Evolutionary conservation across 2,888 invertebrate species (phyloP).

Genomic region (Lepas anatifera): DNA sequence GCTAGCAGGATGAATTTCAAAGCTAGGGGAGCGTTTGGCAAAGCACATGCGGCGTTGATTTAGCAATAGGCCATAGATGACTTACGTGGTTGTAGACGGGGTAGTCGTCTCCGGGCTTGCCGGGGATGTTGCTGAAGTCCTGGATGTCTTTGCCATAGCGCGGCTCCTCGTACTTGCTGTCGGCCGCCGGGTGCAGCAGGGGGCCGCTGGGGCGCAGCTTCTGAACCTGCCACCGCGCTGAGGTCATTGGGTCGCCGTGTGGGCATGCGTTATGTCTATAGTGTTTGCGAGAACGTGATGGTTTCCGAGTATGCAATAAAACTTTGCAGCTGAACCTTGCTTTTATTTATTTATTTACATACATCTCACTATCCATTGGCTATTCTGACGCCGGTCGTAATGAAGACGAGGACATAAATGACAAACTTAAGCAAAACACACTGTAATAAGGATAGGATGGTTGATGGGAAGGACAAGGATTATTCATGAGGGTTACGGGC

Average conservation of each 20-base stretch:
- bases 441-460: too few relatives aligned
- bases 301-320: too few relatives aligned
- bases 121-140: slow-evolving; percentile 67
- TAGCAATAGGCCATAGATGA: too few relatives aligned
- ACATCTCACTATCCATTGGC: too few relatives aligned
- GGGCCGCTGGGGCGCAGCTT: background rate
- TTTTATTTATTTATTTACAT: background rate
- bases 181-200: background rate
- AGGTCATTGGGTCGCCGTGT: background rate
- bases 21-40: too few relatives aligned
- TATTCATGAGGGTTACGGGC: too few relatives aligned
- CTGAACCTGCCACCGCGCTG: background rate
- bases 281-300: background rate
- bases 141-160: slow-evolving; percentile 38
- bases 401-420: too few relatives aligned
- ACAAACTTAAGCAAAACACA: too few relatives aligned
- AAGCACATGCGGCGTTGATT: too few relatives aligned
- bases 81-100: slow-evolving; percentile 52
- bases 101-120: slow-evolving; percentile 64
- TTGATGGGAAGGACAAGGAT: too few relatives aligned
- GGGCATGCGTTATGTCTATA: background rate
- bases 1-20: too few relatives aligned
- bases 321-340: background rate
- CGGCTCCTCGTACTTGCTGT: background rate
- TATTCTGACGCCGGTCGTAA: too few relatives aligned